Conservation (phyloP, 2,888 invertebrate species). For the Deilephila porcellus region DNA sequence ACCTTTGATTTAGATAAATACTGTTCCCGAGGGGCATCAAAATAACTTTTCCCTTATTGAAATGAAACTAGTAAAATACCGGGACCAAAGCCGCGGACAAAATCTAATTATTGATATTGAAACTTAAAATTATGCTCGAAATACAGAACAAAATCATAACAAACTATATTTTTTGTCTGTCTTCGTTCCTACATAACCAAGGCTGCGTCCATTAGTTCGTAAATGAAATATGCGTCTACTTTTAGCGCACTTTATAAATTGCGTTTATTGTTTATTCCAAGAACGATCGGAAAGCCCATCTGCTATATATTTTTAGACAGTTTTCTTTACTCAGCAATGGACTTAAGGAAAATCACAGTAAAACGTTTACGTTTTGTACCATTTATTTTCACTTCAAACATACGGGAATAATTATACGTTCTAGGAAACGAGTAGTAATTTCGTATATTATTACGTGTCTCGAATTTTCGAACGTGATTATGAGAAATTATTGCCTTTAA, state of each 20-base stretch:
- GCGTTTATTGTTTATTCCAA: conserved; percentile 1
- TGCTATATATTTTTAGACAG: conserved; percentile 11
- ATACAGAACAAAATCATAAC: no score
- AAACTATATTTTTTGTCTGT: neutral
- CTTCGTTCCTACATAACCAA: neutral
- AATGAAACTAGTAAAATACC: neutral
- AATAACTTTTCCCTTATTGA: no score
- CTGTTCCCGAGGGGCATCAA: no score
- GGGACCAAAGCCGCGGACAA: no score
- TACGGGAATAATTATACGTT: neutral
- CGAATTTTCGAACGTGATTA: no score
- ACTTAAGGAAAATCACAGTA: neutral
- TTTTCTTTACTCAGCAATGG: neutral
- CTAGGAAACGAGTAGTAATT: neutral
- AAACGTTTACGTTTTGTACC: neutral
- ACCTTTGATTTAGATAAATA: no score
- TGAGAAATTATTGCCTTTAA: no score
- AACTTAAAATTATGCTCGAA: no score
- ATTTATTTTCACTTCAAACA: neutral
- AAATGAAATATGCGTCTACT: neutral
- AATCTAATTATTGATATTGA: no score
- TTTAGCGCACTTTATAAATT: neutral
- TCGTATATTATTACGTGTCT: no score
- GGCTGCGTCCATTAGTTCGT: neutral
- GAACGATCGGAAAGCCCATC: neutral